Evolutionary conservation across 2,797 vertebrate genomes (phyloP).

Genomic region (Heterohyrax brucei): DNA sequence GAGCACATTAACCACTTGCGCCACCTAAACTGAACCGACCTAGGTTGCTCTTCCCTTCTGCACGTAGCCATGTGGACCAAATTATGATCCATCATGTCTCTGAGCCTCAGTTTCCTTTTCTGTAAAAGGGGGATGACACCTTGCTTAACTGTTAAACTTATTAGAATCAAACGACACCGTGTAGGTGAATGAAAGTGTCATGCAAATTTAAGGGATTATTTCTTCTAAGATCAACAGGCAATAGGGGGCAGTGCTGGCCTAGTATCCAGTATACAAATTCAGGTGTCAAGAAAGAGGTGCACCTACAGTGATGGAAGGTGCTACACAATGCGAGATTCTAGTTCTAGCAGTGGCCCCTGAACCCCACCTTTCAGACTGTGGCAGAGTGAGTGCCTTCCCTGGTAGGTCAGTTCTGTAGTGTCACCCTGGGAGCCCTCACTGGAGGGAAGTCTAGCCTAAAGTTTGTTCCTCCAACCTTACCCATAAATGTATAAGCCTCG

Average conservation of each 20-base stretch:
- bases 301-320: fast-evolving
- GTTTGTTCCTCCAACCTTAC: neutral
- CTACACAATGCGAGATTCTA: neutral
- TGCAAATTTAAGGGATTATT: neutral
- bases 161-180: neutral
- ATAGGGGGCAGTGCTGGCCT: slow-evolving; percentile 79
- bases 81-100: neutral
- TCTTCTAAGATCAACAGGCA: neutral
- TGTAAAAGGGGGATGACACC: neutral
- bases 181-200: neutral
- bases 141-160: neutral
- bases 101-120: neutral
- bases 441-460: neutral
- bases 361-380: neutral
- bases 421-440: neutral
- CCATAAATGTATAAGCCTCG: neutral
- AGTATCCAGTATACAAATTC: neutral
- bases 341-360: neutral
- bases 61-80: neutral
- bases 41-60: neutral
- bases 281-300: neutral
- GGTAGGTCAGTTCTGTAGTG: neutral
- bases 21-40: neutral
- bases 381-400: neutral
- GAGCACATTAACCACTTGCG: no score